A percentile compares a stretch with the other conserved stretches of the same genome.
These are phyloP conservation scores for Euura lappo DNA, from an alignment of 1,140 invertebrate genomes.

Conservation along the genomic window DNA sequence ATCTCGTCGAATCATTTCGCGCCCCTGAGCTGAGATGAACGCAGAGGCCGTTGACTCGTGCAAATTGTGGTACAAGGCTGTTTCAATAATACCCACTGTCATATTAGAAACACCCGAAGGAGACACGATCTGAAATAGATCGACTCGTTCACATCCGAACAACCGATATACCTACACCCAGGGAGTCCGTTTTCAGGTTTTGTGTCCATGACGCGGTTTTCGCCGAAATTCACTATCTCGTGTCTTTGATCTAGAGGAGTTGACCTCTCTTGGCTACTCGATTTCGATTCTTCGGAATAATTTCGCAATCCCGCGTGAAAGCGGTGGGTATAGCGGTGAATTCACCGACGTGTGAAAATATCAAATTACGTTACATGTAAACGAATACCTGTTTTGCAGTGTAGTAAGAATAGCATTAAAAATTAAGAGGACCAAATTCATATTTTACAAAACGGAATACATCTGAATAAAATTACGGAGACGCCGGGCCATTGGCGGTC, in stretches of 20 bases:
- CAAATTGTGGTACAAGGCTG: slow-evolving; percentile 4
- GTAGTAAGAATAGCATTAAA: too few relatives aligned
- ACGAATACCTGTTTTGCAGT: not conserved
- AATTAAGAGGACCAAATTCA: too few relatives aligned
- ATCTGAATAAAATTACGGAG: too few relatives aligned
- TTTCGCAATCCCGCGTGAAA: not conserved
- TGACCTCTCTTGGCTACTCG: not conserved
- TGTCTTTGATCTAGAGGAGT: not conserved
- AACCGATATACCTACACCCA: not conserved
- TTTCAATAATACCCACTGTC: not conserved
- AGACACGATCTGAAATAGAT: slow-evolving; percentile 1
- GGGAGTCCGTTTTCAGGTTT: too few relatives aligned
- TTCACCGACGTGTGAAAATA: not conserved
- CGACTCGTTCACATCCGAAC: not conserved
- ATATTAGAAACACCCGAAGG: slow-evolving; percentile 2
- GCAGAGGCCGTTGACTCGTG: not conserved
- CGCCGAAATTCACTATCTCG: not conserved
- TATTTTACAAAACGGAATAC: too few relatives aligned
- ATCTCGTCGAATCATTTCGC: too few relatives aligned
- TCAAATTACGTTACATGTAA: not conserved
- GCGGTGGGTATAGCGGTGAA: not conserved
- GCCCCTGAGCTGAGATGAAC: not conserved
- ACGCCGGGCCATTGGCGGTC: too few relatives aligned
- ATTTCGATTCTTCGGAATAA: not conserved
- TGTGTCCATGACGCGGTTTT: too few relatives aligned